Evolutionary conservation across 2,797 vertebrate species (phyloP).

Genomic region (Saguinus oedipus): DNA sequence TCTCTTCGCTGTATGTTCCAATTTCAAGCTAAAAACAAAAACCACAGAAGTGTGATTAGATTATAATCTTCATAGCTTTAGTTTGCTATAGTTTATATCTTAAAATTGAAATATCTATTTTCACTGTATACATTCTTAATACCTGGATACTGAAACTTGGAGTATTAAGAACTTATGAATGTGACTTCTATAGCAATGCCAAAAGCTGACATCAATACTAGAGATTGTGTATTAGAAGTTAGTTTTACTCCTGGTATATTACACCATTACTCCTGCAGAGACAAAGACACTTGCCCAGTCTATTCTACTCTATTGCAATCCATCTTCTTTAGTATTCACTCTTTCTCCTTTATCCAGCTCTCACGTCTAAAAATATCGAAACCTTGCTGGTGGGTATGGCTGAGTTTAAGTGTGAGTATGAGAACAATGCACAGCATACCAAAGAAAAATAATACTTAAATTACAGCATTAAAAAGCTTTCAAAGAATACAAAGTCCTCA

Average conservation of each 20-base stretch:
- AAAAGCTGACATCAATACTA: not conserved
- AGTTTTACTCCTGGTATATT: not conserved
- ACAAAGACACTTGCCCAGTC: not conserved
- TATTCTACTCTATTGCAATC: not conserved
- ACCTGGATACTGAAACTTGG: not conserved
- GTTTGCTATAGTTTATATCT: not conserved
- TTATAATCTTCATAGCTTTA: not conserved
- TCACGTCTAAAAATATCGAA: not conserved
- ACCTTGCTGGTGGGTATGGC: not conserved
- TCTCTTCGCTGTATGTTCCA: conserved; percentile 83
- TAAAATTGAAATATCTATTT: not conserved
- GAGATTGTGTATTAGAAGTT: not conserved
- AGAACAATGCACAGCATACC: not conserved
- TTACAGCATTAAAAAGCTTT: not conserved
- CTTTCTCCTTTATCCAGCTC: not conserved
- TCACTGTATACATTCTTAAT: not conserved
- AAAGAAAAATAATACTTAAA: not conserved
- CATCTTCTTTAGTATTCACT: not conserved
- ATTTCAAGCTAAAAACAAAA: conserved; percentile 76
- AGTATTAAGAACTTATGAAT: not conserved
- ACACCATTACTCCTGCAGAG: not conserved
- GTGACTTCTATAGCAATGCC: not conserved
- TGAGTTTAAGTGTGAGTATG: not conserved
- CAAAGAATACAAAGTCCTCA: not conserved
- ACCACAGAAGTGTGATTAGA: conserved; percentile 49